Evolutionary conservation across 2,888 invertebrate genomes (phyloP).

Genomic region (Orthonychiurus folsomi): DNA sequence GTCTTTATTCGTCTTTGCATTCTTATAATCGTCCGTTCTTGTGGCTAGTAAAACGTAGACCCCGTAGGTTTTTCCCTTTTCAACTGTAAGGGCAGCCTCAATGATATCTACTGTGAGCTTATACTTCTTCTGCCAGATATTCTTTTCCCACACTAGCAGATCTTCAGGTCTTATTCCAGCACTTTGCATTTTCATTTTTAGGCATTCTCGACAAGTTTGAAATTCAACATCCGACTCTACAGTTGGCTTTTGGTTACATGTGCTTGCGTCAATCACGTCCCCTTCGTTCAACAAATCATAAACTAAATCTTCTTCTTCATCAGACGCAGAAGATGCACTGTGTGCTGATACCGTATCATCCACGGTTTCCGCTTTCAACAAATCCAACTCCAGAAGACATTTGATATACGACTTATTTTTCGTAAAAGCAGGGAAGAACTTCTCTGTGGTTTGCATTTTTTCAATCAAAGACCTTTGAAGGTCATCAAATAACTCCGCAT

Average conservation of each 20-base stretch:
- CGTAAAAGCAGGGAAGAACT: slow-evolving; percentile 58
- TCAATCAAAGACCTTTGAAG: slow-evolving; percentile 63
- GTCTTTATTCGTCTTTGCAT: slow-evolving; percentile 43
- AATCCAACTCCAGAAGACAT: slow-evolving; percentile 62
- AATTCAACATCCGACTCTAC: slow-evolving; percentile 22
- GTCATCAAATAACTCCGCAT: slow-evolving; percentile 74
- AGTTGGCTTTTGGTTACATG: neutral
- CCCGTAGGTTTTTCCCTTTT: slow-evolving; percentile 75
- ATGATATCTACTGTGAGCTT: slow-evolving; percentile 34
- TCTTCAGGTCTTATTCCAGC: slow-evolving; percentile 28
- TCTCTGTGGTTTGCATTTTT: slow-evolving; percentile 53
- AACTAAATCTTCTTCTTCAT: slow-evolving; percentile 50
- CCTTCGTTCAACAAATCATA: slow-evolving; percentile 51
- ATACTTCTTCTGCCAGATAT: slow-evolving; percentile 28
- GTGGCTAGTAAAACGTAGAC: slow-evolving; percentile 78
- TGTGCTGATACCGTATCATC: slow-evolving; percentile 24
- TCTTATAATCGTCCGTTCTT: slow-evolving; percentile 49
- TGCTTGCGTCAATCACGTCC: slow-evolving; percentile 41
- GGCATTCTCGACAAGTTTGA: slow-evolving; percentile 37
- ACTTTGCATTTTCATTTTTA: slow-evolving; percentile 27
- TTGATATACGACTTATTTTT: slow-evolving; percentile 58
- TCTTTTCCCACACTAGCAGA: slow-evolving; percentile 30
- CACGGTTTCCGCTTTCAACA: slow-evolving; percentile 49
- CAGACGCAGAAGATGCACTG: slow-evolving; percentile 42
- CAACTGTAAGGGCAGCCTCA: slow-evolving; percentile 60